Evolutionary conservation across 2,888 invertebrate species (phyloP), one percentile per base, ranked within the genome.

Genomic region (Caenorhabditis imperialis): DNA sequence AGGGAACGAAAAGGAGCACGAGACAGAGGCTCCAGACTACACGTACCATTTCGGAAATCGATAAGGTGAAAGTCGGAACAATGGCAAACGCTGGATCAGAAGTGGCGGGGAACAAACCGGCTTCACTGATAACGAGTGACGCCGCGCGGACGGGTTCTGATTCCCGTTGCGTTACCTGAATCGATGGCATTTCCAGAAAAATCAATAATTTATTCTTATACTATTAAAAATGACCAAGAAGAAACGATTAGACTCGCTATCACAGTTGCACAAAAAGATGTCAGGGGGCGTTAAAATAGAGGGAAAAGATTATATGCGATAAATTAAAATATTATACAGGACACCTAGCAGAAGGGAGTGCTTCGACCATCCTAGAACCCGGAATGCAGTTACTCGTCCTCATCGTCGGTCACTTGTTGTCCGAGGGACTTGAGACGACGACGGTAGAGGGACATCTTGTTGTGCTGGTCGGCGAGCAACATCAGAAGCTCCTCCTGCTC

Each of bases 401-500:
- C 86, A 35, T 85, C 86, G 35, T 86, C 86, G 7, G 81, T 77
- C n/a, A 86, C 84, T 20, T 58, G 47, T 44, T 86, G 84, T 47
- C 80, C 82, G 25, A 80, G 54, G 14, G 51, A 70, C 12, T 73
- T 74, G 35, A 86, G 77, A 44, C 80, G 67, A 35, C 73, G 60
- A 8, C 84, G 75, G 62, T 84, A 85, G 8, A 38, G 42, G 2
- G 74, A 62, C 55, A 94, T 89, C 89, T 93, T 93, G 47, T 89
- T 88, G 83, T 93, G 96, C 91, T 97, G 96, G 88, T 97, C 95
- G 0, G 94, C 93, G 38, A 98, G 90, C 67, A 98, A 89, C 86
- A 94, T 93, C 62, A 98, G 89, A 75, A 98, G 89, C 89, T 97
- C 96, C 82, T 98, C 97, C 89, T 97, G 96, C 86, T 98, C 97